Evolutionary conservation across 2,797 vertebrate genomes (phyloP), one percentile per base, ranked within the genome.

Genomic region (Liasis olivaceus): DNA sequence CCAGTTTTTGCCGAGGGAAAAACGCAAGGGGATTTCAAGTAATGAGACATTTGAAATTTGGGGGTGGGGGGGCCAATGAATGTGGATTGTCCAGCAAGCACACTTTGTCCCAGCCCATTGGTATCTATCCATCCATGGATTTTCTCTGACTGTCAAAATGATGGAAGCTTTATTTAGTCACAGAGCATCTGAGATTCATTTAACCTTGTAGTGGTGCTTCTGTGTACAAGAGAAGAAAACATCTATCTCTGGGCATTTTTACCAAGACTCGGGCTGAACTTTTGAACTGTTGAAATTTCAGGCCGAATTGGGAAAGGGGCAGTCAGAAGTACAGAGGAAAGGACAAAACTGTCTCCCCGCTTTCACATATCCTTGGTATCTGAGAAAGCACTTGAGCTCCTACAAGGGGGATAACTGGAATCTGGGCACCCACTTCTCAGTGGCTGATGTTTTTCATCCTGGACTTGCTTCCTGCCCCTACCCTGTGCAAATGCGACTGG

Each of bases 1-100:
- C 94, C 95, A 94, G 95, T 95, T 95, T 93, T 85, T 85, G 91
- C 91, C 0, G 31, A 77, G 94, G 90, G 90, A 54, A 92, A 31
- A 94, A 94, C 92, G 26, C 81, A 13, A 64, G 93, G 64, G 31
- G 94, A 69, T 92, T 14, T 51, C 85, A 2, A 89, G 26, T 51
- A 42, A 77, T 22, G 59, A 31, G 31, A 87, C 42, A 2, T 14
- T 56, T 22, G 15, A 54, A n/a, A 36, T 85, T 69, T 51, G 36
- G 5, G n/a, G 66, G 0, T 14, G 24, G 28, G 14, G 87, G 2
- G 24, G 64, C 28, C 22, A n/a, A 20, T 12, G 14, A 77, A 8
- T 58, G 17, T 2, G 14, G 69, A 22, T 84, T 66, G 92, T 31
- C 63, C 63, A 4, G 28, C 17, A 26, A 64, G 13, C 58, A 56